A percentile compares a stretch with the other conserved stretches of the same genome.
Evolutionary conservation across 2,797 vertebrate genomes (phyloP).

Genomic region (Hydrophis major): DNA sequence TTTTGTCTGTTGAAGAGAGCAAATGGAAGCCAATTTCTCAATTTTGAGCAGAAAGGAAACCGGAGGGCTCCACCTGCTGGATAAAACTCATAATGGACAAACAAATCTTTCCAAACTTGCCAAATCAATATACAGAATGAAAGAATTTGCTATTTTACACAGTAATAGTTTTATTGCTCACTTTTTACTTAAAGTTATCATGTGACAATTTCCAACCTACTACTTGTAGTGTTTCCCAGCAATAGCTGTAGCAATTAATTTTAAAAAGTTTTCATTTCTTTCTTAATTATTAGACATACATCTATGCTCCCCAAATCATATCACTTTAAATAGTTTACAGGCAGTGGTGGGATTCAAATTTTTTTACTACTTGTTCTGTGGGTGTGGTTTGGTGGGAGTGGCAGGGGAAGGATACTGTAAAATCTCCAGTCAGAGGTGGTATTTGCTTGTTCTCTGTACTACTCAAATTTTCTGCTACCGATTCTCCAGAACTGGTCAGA

Average conservation of each 20-base stretch:
- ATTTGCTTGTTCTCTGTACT: too few species aligned
- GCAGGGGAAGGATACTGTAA: too few species aligned
- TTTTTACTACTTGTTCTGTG: too few species aligned
- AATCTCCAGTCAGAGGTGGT: too few species aligned
- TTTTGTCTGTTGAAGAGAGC: slow-evolving; percentile 43
- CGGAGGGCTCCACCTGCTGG: slow-evolving; percentile 72
- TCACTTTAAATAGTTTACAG: neutral
- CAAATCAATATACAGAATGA: slow-evolving; percentile 21
- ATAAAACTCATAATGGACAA: slow-evolving; percentile 31
- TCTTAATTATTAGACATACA: neutral
- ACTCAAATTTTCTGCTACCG: too few species aligned
- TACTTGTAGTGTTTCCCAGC: neutral
- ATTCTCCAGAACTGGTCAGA: too few species aligned
- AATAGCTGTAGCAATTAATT: neutral
- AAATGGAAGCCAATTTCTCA: slow-evolving; percentile 37
- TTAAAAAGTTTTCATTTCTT: neutral
- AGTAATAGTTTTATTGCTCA: neutral
- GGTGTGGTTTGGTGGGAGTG: too few species aligned
- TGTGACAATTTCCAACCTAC: neutral
- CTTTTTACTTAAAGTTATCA: neutral
- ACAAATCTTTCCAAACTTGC: slow-evolving; percentile 25
- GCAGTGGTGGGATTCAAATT: too few species aligned
- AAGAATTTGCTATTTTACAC: neutral
- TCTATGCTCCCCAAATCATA: neutral
- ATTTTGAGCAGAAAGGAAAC: slow-evolving; percentile 43